These are phyloP conservation scores for Cervus canadensis DNA, from an alignment of 2,113 vertebrate species.

Conservation along the genomic window DNA sequence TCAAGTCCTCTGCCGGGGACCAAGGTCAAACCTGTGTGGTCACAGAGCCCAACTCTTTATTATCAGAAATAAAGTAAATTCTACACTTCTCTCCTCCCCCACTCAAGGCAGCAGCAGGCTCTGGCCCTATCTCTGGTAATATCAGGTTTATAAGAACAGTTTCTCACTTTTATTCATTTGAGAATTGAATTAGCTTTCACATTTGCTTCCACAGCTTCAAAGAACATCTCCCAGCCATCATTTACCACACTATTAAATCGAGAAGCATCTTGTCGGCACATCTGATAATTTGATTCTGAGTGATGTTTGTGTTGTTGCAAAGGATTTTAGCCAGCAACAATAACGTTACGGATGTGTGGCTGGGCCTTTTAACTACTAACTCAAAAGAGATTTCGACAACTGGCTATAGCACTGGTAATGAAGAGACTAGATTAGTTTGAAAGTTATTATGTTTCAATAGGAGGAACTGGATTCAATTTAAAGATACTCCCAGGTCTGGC, in stretches of 20 bases:
- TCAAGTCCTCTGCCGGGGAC: neutral
- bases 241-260: constrained; percentile 87
- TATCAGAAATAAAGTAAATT: constrained; percentile 39
- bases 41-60: constrained; percentile 43
- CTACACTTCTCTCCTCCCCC: neutral
- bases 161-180: constrained; percentile 82
- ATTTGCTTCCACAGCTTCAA: constrained; percentile 83
- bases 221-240: constrained; percentile 85
- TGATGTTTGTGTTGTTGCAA: constrained; percentile 88
- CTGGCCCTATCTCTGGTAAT: constrained; percentile 61
- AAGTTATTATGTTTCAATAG: constrained; percentile 63
- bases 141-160: constrained; percentile 80
- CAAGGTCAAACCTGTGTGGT: constrained; percentile 59
- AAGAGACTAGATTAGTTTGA: constrained; percentile 66
- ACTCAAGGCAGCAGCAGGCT: constrained; percentile 10
- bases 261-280: constrained; percentile 80
- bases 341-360: constrained; percentile 65
- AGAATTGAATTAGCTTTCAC: constrained; percentile 84
- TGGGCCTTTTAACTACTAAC: constrained; percentile 71
- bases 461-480: constrained; percentile 66
- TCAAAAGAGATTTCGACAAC: constrained; percentile 63
- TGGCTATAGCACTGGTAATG: constrained; percentile 36
- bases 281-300: constrained; percentile 91
- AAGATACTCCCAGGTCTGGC: constrained; percentile 63
- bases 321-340: constrained; percentile 84